Percentiles rank a stretch among this genome's conserved stretches.
Conservation (phyloP, 37 sponge, comb jelly and placozoan genomes). For the Agelas oroides region DNA sequence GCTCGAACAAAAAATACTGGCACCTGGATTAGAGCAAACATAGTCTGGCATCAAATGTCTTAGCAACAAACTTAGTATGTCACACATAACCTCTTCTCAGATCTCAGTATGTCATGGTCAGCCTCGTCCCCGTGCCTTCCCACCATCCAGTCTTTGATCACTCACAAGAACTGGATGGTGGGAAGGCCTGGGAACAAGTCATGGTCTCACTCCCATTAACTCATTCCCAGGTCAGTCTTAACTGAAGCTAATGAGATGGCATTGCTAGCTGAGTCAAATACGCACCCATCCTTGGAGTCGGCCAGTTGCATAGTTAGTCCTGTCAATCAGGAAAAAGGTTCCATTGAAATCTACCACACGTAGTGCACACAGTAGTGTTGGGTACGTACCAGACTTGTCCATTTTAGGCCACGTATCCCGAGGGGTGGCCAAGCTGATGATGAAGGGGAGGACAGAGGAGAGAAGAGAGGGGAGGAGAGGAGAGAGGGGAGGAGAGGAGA, state of each 20-base stretch:
- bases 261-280: not conserved
- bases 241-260: too few relatives aligned
- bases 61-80: not conserved
- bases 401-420: constrained; percentile 85
- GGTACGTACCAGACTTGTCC: constrained; percentile 67
- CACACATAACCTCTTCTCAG: too few relatives aligned
- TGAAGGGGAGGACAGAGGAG: not conserved
- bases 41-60: too few relatives aligned
- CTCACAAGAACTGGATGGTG: too few relatives aligned
- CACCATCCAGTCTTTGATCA: too few relatives aligned
- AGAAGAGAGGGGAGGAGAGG: too few relatives aligned
- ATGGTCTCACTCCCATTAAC: too few relatives aligned
- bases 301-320: constrained; percentile 80
- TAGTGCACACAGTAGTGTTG: not conserved
- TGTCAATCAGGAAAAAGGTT: not conserved
- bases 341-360: not conserved
- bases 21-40: constrained; percentile 27
- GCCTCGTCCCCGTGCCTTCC: too few relatives aligned
- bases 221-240: too few relatives aligned
- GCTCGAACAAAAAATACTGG: constrained; percentile 82
- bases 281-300: constrained; percentile 74
- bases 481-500: too few relatives aligned
- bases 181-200: too few relatives aligned
- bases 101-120: too few relatives aligned
- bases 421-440: constrained; percentile 65